These are phyloP conservation scores for Heliconius congener DNA, from an alignment of 1,140 invertebrate genomes.

Conservation along the genomic window DNA sequence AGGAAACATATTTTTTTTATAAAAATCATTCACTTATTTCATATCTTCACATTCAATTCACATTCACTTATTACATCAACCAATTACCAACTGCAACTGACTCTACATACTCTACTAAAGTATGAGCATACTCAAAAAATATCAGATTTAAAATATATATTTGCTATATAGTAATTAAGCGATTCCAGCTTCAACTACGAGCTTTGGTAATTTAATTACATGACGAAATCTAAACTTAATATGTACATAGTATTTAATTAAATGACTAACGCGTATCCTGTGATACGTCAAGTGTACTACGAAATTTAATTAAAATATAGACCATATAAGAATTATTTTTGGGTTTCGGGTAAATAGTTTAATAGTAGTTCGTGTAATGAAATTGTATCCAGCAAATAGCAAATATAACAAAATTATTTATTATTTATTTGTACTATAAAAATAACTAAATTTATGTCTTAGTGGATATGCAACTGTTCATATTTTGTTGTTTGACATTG, in stretches of 20 bases:
- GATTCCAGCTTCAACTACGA: not conserved
- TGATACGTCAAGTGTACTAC: constrained; percentile 17
- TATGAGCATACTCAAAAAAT: constrained; percentile 4
- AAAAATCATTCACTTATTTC: not conserved
- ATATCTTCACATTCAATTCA: not conserved
- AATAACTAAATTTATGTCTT: too few species aligned
- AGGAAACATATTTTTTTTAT: not conserved
- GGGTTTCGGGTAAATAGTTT: not conserved
- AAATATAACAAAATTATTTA: too few species aligned
- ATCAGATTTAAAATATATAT: constrained; percentile 7
- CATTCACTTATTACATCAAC: not conserved
- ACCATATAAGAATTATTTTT: constrained; percentile 11
- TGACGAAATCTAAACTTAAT: constrained; percentile 16
- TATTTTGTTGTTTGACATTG: too few species aligned
- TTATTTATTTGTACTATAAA: too few species aligned
- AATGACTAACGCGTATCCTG: constrained; percentile 21
- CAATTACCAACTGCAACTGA: constrained; percentile 7
- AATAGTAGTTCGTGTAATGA: not conserved
- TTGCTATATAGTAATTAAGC: constrained; percentile 5
- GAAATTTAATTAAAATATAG: constrained; percentile 21
- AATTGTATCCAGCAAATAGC: too few species aligned
- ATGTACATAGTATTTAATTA: constrained; percentile 13
- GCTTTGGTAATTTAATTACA: constrained; percentile 24
- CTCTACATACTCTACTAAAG: constrained; percentile 7
- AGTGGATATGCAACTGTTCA: too few species aligned